A percentile compares a stretch with the other conserved stretches of the same genome.
Evolutionary conservation across 2,797 vertebrate species (phyloP).

Genomic region (Lepus townsendii): DNA sequence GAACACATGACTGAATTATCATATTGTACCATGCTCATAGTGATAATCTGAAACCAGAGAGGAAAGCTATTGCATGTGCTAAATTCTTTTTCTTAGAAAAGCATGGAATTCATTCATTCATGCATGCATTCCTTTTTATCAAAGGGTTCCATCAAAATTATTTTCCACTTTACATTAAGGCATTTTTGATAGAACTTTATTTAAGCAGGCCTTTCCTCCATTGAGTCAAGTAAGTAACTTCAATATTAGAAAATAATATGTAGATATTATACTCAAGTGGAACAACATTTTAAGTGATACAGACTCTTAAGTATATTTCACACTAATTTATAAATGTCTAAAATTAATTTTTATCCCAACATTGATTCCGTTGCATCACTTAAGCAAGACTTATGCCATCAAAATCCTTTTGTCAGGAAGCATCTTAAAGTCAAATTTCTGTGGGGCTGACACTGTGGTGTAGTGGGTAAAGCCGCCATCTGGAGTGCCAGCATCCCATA

Average conservation of each 20-base stretch:
- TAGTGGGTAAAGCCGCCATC: no score
- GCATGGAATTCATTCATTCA: not conserved
- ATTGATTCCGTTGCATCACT: not conserved
- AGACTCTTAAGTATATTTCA: not conserved
- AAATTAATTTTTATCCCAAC: slow-evolving; percentile 42
- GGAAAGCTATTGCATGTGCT: not conserved
- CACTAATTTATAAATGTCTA: slow-evolving; percentile 22
- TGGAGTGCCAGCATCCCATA: no score
- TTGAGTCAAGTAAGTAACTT: slow-evolving; percentile 13
- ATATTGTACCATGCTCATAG: not conserved
- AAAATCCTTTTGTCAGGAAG: not conserved
- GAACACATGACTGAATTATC: not conserved
- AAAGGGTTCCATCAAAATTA: not conserved
- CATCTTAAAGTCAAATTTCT: no score
- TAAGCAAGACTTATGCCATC: not conserved
- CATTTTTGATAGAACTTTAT: slow-evolving; percentile 17
- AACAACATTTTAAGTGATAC: slow-evolving; percentile 20
- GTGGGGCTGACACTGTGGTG: no score
- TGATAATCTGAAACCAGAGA: not conserved
- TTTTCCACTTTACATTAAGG: slow-evolving; percentile 21
- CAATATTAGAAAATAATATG: not conserved
- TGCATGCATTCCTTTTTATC: not conserved
- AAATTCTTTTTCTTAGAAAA: slow-evolving; percentile 16
- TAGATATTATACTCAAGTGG: not conserved
- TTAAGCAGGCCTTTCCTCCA: slow-evolving; percentile 2